Evolutionary conservation across 1,140 invertebrate genomes (phyloP).

Genomic region (Eriosoma lanigerum): DNA sequence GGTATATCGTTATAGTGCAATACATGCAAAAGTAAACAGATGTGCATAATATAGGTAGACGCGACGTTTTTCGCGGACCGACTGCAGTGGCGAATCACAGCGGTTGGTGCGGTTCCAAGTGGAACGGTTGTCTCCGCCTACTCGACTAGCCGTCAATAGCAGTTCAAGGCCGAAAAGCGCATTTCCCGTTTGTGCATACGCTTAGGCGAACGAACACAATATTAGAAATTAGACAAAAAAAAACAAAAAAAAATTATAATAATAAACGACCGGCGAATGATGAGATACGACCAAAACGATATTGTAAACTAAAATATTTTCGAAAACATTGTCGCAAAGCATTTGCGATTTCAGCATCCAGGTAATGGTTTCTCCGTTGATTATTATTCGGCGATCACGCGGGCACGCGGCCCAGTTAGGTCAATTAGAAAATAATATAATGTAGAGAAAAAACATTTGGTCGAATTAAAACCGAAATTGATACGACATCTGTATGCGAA

Average conservation of each 20-base stretch:
- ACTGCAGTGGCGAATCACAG: background rate
- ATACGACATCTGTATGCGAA: too few relatives aligned
- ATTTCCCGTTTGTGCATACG: conserved; percentile 1
- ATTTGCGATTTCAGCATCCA: too few relatives aligned
- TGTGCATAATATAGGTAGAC: background rate
- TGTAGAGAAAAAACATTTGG: too few relatives aligned
- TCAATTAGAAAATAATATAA: too few relatives aligned
- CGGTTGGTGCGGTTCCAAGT: conserved; percentile 45
- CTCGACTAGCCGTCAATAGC: conserved; percentile 12
- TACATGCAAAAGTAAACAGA: background rate
- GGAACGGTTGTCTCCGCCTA: conserved; percentile 29
- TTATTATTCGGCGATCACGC: too few relatives aligned
- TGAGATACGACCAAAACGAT: background rate
- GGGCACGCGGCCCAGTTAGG: too few relatives aligned
- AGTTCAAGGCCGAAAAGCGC: conserved; percentile 40
- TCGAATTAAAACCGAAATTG: too few relatives aligned
- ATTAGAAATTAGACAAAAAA: background rate
- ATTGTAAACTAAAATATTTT: too few relatives aligned
- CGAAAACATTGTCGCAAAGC: too few relatives aligned
- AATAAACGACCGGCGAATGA: too few relatives aligned
- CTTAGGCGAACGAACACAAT: background rate
- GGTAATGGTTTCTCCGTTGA: too few relatives aligned
- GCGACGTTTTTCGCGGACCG: conserved; percentile 3
- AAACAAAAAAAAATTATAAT: too few relatives aligned
- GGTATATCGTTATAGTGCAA: background rate